phyloP scores from a whole-genome alignment of 92 coral and sea anemone species.

The Epizoanthus stellaris region DNA sequence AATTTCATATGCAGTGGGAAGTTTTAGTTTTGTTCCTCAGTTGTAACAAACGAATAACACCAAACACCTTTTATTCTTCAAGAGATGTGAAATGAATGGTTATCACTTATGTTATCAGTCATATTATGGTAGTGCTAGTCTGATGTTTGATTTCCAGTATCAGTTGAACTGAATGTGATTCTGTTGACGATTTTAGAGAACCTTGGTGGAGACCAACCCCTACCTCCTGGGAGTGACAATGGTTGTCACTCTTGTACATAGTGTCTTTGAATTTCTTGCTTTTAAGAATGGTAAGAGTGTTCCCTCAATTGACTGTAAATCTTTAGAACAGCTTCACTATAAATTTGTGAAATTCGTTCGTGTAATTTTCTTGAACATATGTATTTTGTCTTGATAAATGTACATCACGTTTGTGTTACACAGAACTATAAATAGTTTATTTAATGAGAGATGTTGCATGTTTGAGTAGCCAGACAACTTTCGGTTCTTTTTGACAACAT shows the following conservation, averaged over 20 bases:
- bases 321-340: not conserved
- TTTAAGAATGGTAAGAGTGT: slow-evolving; percentile 89
- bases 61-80: too few relatives aligned
- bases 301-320: not conserved
- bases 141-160: not conserved
- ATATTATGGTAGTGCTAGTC: too few relatives aligned
- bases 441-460: not conserved
- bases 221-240: slow-evolving; percentile 87
- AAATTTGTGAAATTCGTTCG: not conserved
- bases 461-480: too few relatives aligned
- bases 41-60: too few relatives aligned
- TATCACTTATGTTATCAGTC: too few relatives aligned
- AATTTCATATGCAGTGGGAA: too few relatives aligned
- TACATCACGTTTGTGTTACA: not conserved
- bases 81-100: too few relatives aligned
- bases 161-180: not conserved
- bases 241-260: slow-evolving; percentile 92
- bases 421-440: not conserved
- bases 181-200: slow-evolving; percentile 69
- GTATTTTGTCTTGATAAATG: too few relatives aligned
- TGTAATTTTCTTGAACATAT: not conserved
- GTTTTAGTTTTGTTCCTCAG: too few relatives aligned
- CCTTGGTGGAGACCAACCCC: slow-evolving; percentile 98
- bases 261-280: slow-evolving; percentile 98
- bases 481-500: too few relatives aligned